Evolutionary conservation across 1,140 invertebrate species (phyloP), one percentile per base, ranked within the genome.

Genomic region (Akabosia matsudoensis): DNA sequence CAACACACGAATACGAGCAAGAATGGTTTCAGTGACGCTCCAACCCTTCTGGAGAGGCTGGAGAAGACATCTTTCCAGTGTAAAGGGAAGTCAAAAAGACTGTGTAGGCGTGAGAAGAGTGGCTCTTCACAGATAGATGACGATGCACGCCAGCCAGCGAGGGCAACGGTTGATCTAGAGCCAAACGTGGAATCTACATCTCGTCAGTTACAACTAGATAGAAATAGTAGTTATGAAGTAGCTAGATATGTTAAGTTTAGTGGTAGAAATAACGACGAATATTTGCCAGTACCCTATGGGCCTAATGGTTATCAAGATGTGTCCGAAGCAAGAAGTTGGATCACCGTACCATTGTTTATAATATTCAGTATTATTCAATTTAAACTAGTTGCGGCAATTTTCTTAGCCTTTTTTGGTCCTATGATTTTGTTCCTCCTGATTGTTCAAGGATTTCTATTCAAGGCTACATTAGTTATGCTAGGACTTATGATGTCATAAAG

Each of bases 291-390:
- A 16, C 22, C 7, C 24, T 56, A 56, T 56, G 54, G 54, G 24
- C n/a, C 7, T 56, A 13, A 56, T 56, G 54, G 54, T 10, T 72
- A 37, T 72, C 67, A 70, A 70, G 31, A 34, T 72, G 70, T 34
- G 18, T 24, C 33, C n/a, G 31, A 70, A 30, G 33, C 54, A 4
- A 56, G 54, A 56, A 56, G 54, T 56, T 31, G 64, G 31, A 28
- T 70, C 7, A 70, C 31, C 31, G 31, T 2, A 7, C 64, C 64
- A 31, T 70, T 70, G 28, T 70, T 70, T 33, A 28, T 70, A 26
- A 16, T 33, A 2, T 76, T 76, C 33, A 70, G 45, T 22, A 37
- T 76, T 16, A 45, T 76, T 16, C 67, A 76, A 76, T 76, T 76
- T 61, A 52, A 71, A 71, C 28, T 73, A 10, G 3, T 76, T 0